Conservation (phyloP, 2,797 vertebrate species). For the Pseudochromis fuscus region DNA sequence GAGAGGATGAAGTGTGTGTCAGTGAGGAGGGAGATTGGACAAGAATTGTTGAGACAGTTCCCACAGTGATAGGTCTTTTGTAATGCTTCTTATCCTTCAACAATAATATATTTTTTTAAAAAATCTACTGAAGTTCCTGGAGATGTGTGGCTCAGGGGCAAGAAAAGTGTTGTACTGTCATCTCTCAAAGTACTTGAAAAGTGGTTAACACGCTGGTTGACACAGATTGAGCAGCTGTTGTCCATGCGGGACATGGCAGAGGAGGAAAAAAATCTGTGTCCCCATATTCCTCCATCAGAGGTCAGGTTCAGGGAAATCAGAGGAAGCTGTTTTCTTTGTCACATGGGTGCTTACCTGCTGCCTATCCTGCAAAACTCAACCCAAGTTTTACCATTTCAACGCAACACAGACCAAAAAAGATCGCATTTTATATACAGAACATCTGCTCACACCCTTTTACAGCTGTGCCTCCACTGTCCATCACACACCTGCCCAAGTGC, state of each 20-base stretch:
- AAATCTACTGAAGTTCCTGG: slow-evolving; percentile 32
- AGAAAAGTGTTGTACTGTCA: slow-evolving; percentile 19
- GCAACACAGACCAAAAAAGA: slow-evolving; percentile 3
- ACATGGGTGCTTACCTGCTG: slow-evolving; percentile 47
- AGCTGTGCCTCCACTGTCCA: slow-evolving; percentile 40
- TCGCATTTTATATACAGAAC: slow-evolving; percentile 1
- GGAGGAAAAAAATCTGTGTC: slow-evolving; percentile 3
- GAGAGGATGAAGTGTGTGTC: slow-evolving; percentile 37
- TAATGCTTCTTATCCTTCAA: slow-evolving; percentile 58
- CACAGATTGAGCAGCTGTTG: slow-evolving; percentile 29
- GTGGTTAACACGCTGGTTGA: slow-evolving; percentile 38
- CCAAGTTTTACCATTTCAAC: slow-evolving; percentile 11
- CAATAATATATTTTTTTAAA: slow-evolving; percentile 21
- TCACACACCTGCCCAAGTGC: slow-evolving; percentile 57
- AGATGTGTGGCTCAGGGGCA: slow-evolving; percentile 43
- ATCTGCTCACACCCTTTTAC: neutral
- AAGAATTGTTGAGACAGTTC: slow-evolving; percentile 61
- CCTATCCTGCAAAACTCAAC: slow-evolving; percentile 31
- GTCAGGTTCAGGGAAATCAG: slow-evolving; percentile 61
- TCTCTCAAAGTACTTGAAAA: slow-evolving; percentile 36
- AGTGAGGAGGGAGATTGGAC: slow-evolving; percentile 30
- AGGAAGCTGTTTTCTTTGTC: slow-evolving; percentile 26
- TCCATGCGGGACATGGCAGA: slow-evolving; percentile 10
- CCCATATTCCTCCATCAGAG: slow-evolving; percentile 48
- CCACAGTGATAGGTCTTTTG: slow-evolving; percentile 63